A percentile compares a stretch with the other conserved stretches of the same genome.
These are phyloP conservation scores for Octopus bimaculoides DNA, from an alignment of 1,140 invertebrate species.

Conservation along the genomic window DNA sequence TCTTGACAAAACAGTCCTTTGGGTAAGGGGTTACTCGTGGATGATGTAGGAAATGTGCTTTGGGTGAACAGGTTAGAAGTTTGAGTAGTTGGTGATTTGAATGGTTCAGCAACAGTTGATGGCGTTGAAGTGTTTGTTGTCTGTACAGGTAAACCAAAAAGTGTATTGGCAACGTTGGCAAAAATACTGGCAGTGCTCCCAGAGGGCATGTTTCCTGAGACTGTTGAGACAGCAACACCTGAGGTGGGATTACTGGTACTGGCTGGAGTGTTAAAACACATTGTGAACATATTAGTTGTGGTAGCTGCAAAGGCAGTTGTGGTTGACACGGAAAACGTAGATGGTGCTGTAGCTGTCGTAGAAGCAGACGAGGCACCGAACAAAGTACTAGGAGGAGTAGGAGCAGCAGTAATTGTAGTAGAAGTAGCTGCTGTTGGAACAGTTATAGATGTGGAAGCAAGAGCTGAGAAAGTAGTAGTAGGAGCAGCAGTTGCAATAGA, in stretches of 20 bases:
- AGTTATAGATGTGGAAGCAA: not conserved
- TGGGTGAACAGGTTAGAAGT: no score
- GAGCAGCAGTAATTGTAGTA: not conserved
- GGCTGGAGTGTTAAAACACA: not conserved
- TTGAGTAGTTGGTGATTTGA: not conserved
- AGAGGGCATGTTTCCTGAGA: not conserved
- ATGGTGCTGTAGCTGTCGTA: not conserved
- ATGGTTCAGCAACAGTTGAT: slow-evolving; percentile 3
- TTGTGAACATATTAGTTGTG: not conserved
- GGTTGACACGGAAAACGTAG: not conserved
- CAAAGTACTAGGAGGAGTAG: not conserved
- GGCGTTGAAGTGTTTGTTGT: slow-evolving; percentile 11
- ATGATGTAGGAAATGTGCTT: no score
- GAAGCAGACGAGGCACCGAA: not conserved
- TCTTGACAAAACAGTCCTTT: no score
- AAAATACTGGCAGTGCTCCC: not conserved
- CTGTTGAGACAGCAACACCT: not conserved
- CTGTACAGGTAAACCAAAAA: not conserved
- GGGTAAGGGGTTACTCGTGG: no score
- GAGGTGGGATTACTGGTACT: not conserved
- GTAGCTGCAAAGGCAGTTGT: not conserved
- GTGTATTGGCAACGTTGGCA: not conserved
- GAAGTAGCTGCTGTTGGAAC: not conserved
- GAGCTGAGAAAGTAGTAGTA: no score
- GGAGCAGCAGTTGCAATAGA: no score